phyloP scores from a whole-genome alignment of 1,140 invertebrate species.

The Dendroctonus valens region DNA sequence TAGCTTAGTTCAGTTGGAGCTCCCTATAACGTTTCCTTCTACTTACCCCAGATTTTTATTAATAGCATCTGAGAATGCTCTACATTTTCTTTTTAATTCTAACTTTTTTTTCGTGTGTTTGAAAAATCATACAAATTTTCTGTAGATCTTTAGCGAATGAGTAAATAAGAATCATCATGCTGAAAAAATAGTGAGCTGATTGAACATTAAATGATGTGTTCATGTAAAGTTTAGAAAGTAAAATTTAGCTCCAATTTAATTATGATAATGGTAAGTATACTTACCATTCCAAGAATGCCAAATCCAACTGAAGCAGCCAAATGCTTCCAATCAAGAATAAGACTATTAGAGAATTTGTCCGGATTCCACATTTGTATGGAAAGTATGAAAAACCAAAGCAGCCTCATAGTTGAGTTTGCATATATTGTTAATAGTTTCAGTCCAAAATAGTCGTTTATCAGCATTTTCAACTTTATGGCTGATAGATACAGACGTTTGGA shows the following conservation, averaged over 20 bases:
- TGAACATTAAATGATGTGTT: background rate
- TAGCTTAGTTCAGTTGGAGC: background rate
- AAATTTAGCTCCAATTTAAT: background rate
- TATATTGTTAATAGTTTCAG: slow-evolving; percentile 9
- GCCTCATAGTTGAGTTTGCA: slow-evolving; percentile 1
- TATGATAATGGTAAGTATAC: slow-evolving; percentile 1
- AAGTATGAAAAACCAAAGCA: slow-evolving; percentile 9
- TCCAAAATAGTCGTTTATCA: slow-evolving; percentile 16
- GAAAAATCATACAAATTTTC: too few species aligned
- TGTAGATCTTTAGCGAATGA: too few species aligned
- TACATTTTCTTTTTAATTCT: too few species aligned
- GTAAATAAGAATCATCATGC: too few species aligned
- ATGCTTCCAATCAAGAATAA: background rate
- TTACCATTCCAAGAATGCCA: slow-evolving; percentile 8
- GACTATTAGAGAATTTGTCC: slow-evolving; percentile 1
- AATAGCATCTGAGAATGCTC: too few species aligned
- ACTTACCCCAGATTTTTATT: too few species aligned
- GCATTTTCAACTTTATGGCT: background rate
- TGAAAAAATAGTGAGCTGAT: background rate
- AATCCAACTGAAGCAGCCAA: background rate
- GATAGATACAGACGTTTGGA: slow-evolving; percentile 11
- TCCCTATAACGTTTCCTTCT: too few species aligned
- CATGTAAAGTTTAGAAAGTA: background rate
- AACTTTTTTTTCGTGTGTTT: too few species aligned
- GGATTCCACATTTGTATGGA: slow-evolving; percentile 5